Conservation (phyloP, 2,888 invertebrate genomes). For the Alentia gelatinosa region DNA sequence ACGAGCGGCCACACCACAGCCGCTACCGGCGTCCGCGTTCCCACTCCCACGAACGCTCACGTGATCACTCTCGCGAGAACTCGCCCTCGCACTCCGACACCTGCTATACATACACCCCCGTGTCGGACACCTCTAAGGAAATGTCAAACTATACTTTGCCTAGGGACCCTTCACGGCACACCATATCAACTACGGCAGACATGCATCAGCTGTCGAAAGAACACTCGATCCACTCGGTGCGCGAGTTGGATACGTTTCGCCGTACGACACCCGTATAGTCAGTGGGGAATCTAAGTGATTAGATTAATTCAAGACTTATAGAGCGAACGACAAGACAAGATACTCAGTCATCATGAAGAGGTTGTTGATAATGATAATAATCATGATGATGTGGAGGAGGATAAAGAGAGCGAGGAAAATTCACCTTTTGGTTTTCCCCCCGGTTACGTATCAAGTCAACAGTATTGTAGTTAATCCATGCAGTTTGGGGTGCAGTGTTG, state of each 20-base stretch:
- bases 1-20: slow-evolving; percentile 58
- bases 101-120: slow-evolving; percentile 79
- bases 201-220: slow-evolving; percentile 67
- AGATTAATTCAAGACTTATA: too few relatives aligned
- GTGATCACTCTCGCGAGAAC: slow-evolving; percentile 70
- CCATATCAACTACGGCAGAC: slow-evolving; percentile 77
- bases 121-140: slow-evolving; percentile 79
- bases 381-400: background rate
- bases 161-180: slow-evolving; percentile 77
- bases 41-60: slow-evolving; percentile 70
- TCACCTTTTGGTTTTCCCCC: slow-evolving; percentile 8
- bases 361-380: background rate
- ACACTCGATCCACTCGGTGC: slow-evolving; percentile 63
- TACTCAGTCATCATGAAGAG: too few relatives aligned
- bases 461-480: background rate
- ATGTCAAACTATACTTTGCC: slow-evolving; percentile 78
- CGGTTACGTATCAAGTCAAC: background rate
- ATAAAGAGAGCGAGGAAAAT: background rate
- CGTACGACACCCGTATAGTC: slow-evolving; percentile 60
- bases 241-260: slow-evolving; percentile 61
- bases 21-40: slow-evolving; percentile 69
- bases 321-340: too few relatives aligned
- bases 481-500: background rate
- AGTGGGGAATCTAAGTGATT: background rate
- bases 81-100: slow-evolving; percentile 77